Base-by-base conservation (phyloP, 2,888 invertebrate genomes). In the Loripinus fragilis region DNA sequence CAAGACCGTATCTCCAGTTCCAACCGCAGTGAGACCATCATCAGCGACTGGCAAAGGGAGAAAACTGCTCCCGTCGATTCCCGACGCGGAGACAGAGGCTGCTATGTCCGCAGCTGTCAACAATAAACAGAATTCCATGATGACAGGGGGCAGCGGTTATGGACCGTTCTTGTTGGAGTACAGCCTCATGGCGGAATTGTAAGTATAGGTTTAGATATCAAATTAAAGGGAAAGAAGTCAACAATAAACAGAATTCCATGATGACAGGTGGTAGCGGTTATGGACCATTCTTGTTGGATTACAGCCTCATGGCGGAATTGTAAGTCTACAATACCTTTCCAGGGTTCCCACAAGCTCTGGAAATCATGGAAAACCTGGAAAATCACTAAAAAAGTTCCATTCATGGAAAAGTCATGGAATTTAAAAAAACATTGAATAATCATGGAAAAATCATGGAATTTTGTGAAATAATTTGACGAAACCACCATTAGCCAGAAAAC, bases 131-230 rank as follows among this genome's bases (percentile, higher is more conserved):
- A 80, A 72, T 30, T 78, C 77, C 20, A 80, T 78, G 66, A 76
- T 81, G 28, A 80, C 81, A 30, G 83, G 83, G 17, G 80, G 80
- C 2, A 73, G 77, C n/a, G 91, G 91, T 76, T 96, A 96, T 93
- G 95, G 96, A 64, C 95, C 96, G 87, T 97, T 96, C 92, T 96
- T 97, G 90, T 96, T 97, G 93, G 98, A 98, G 94, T 98, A 98
- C 91, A 96, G 96, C 88, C 96, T 98, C 87, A 95, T 98, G 94
- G 97, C 97, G 3, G 98, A 98, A 95, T 98, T 97, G 98, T 98
- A 95, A 96, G 97, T 95, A 15, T 7, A 41, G 7, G 41, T 41
- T n/a, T n/a, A n/a, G n/a, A n/a, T n/a, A n/a, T n/a, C n/a, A n/a
- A n/a, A n/a, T n/a, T n/a, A n/a, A n/a, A n/a, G n/a, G n/a, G n/a